Conservation (phyloP, 2,888 invertebrate genomes). For the Drosophila leonis region DNA sequence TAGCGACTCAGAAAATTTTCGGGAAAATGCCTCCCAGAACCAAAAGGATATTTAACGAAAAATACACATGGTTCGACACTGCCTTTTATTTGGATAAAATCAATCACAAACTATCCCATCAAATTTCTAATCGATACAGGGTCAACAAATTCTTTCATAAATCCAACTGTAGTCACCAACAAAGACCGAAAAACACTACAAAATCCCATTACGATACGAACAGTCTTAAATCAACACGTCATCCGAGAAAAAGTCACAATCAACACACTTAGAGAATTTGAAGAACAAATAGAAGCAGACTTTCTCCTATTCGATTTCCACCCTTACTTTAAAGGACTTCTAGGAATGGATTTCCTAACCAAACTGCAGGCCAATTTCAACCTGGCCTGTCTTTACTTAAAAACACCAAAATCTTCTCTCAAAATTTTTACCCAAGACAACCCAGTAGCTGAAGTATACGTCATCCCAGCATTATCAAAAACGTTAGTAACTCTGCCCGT, state of each 20-base stretch:
- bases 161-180: not conserved
- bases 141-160: not conserved
- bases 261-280: not conserved
- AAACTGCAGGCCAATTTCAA: not conserved
- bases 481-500: not conserved
- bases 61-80: not conserved
- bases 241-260: slow-evolving; percentile 3
- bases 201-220: not conserved
- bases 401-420: not conserved
- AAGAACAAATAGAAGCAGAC: not conserved
- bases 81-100: too few species aligned
- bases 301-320: not conserved
- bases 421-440: not conserved
- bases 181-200: not conserved
- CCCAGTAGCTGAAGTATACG: not conserved
- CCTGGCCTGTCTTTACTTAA: not conserved
- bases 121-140: slow-evolving; percentile 4
- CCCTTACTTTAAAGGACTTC: not conserved
- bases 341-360: not conserved
- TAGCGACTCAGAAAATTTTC: not conserved
- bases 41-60: not conserved
- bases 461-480: slow-evolving; percentile 1
- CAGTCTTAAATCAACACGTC: not conserved
- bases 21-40: not conserved
- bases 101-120: too few species aligned